A percentile compares a stretch with the other conserved stretches of the same genome.
Conservation (phyloP, 2,888 invertebrate genomes). For the Leptinotarsa rubiginosa region DNA sequence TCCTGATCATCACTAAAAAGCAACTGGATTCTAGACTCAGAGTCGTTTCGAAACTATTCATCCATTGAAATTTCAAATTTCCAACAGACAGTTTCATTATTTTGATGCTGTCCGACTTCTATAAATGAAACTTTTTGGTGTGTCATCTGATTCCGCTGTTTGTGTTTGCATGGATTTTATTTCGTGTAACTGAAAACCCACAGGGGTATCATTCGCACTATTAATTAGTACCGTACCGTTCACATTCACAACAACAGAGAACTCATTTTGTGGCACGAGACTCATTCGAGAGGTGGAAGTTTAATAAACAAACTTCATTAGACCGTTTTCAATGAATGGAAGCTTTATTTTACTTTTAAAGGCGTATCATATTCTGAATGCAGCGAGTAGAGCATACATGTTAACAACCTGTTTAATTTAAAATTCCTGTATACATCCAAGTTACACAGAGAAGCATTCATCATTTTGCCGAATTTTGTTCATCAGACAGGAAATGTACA, state of each 20-base stretch:
- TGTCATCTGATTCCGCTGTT: background rate
- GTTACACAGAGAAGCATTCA: conserved; percentile 44
- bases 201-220: conserved; percentile 36
- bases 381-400: conserved; percentile 55
- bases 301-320: conserved; percentile 54
- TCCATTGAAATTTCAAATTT: background rate
- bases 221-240: conserved; percentile 43
- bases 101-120: background rate
- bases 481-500: conserved; percentile 14
- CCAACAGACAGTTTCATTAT: background rate
- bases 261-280: conserved; percentile 40
- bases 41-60: background rate
- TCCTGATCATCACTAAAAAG: no score
- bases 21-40: no score
- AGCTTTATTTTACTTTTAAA: conserved; percentile 54
- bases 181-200: conserved; percentile 11
- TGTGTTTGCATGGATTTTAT: background rate
- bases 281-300: conserved; percentile 46
- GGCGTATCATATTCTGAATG: conserved; percentile 55
- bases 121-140: conserved; percentile 12
- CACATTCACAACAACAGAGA: conserved; percentile 43
- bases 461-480: conserved; percentile 42
- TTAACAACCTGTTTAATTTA: conserved; percentile 59
- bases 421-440: conserved; percentile 49
- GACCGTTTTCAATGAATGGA: conserved; percentile 51